phyloP scores from a whole-genome alignment of 2,797 vertebrate genomes.

The Sciurus vulgaris region DNA sequence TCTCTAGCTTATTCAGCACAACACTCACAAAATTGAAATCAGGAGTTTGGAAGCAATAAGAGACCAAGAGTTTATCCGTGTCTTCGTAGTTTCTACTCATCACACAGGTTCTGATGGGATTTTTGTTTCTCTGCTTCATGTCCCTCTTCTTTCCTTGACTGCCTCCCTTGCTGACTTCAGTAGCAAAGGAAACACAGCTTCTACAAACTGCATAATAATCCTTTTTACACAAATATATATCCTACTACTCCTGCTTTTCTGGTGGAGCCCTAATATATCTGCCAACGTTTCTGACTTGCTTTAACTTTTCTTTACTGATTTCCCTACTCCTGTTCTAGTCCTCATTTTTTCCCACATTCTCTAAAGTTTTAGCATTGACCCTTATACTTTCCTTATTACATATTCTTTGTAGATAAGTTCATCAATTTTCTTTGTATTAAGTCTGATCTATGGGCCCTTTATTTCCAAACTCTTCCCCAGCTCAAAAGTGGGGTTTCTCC shows the following conservation, averaged over 20 bases:
- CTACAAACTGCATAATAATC: not conserved
- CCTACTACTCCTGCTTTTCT: not conserved
- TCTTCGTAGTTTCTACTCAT: not conserved
- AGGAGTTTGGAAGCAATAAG: not conserved
- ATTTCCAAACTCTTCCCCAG: not conserved
- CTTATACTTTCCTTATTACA: not conserved
- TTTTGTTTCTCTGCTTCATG: not conserved
- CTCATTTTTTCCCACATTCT: not conserved
- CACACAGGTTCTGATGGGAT: not conserved
- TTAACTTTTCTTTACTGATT: constrained; percentile 8
- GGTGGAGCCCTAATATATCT: not conserved
- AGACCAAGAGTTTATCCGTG: not conserved
- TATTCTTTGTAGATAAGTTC: not conserved
- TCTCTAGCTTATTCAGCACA: not conserved
- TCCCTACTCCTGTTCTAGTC: not conserved
- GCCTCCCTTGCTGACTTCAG: not conserved
- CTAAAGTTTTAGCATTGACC: not conserved
- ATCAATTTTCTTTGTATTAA: not conserved
- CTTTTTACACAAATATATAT: not conserved
- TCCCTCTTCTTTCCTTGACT: not conserved
- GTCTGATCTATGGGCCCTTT: not conserved
- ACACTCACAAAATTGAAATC: not conserved
- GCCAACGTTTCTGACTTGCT: not conserved
- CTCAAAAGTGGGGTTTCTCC: not conserved
- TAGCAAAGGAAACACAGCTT: not conserved